A percentile compares a stretch with the other conserved stretches of the same genome.
phyloP scores from a whole-genome alignment of 2,888 invertebrate species.

The Athalia rosae region DNA sequence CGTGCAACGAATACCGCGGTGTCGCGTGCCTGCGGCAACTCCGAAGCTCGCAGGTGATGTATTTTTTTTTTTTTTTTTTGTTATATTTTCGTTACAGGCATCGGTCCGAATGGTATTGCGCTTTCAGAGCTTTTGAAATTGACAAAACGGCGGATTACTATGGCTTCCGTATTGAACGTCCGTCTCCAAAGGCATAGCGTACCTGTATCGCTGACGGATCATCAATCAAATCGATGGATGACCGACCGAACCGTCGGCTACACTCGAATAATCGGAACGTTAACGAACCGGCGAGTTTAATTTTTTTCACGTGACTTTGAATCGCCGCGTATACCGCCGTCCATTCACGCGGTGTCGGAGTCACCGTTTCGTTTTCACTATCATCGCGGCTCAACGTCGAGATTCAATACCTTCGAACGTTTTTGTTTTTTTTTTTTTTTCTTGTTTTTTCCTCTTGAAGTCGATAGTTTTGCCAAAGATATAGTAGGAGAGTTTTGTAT shows the following conservation, averaged over 20 bases:
- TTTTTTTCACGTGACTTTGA: neutral
- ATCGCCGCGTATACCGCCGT: neutral
- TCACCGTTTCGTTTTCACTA: neutral
- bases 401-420: too few species aligned
- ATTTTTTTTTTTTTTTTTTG: neutral
- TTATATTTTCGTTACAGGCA: neutral
- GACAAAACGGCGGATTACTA: neutral
- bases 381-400: too few species aligned
- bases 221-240: conserved; percentile 33
- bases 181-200: conserved; percentile 9
- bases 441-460: too few species aligned
- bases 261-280: too few species aligned
- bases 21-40: too few species aligned
- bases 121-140: conserved; percentile 29
- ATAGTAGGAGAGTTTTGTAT: neutral
- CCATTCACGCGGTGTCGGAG: neutral
- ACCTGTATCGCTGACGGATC: conserved; percentile 27
- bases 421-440: too few species aligned
- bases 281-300: conserved; percentile 9
- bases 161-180: conserved; percentile 8
- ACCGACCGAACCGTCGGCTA: neutral
- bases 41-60: neutral
- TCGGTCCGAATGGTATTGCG: conserved; percentile 36
- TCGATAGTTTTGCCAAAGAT: too few species aligned
- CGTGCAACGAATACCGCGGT: too few species aligned